Base-by-base conservation (phyloP, 2,888 invertebrate species). In the Osmoderma eremita region DNA sequence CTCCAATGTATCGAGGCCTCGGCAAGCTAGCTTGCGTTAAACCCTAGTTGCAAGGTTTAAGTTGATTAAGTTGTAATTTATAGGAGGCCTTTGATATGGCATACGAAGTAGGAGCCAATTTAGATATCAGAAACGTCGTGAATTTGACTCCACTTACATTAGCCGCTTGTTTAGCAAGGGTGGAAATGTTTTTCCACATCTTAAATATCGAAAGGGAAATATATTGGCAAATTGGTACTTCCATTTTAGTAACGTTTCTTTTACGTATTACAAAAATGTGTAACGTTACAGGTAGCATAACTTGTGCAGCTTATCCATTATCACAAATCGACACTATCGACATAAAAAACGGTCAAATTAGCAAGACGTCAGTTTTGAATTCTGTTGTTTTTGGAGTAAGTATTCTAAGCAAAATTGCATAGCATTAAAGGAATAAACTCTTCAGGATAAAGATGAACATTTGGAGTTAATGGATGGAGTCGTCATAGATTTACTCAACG, bases 181-280 rank as follows among this genome's bases (percentile, higher is more conserved):
- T 94, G 17, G 97, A 97, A 81, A 92, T 99, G 87, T 99, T 98
- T 83, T 96, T 97, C 78, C 97, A 98, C 78, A 97, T 99, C 73
- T 85, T 98, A 78, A 97, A 97, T 82, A 91, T 98, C 69, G 97
- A 97, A 79, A 84, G 98, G 30, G 97, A 98, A 84, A 95, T 97
- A 73, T 97, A 97, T 80, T 98, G 98, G 98, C 96, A 97, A 81
- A 92, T 96, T 73, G 96, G 95, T 78, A 83, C 81, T 74, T 13
- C 15, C 12, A 20, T 5, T 48, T 24, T 12, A 50, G 13, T 38
- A 17, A 17, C 3, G 50, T 13, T 41, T 13, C n/a, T 12, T 10
- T 13, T 22, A 38, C 6, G 1, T 30, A 48, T 4, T 36, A 13
- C 24, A 12, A 5, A 54, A 6, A n/a, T 10, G 1, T 41, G 38